Evolutionary conservation across 2,797 vertebrate species (phyloP).

Genomic region (Phyllotis vaccarum): DNA sequence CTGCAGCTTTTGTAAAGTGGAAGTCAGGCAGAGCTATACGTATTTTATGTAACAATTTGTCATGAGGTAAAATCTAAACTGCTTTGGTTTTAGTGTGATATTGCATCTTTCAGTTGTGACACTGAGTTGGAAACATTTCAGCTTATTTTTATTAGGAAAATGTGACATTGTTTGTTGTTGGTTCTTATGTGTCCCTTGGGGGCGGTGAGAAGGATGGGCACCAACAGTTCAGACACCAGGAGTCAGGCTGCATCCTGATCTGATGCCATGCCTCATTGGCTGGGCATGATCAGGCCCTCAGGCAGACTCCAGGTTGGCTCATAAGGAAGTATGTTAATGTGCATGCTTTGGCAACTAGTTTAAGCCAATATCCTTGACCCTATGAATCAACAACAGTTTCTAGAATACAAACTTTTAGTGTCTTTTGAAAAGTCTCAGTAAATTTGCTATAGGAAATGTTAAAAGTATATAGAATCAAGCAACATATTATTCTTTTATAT

Average conservation of each 20-base stretch:
- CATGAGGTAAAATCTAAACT: slow-evolving; percentile 7
- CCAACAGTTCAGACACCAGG: too few species aligned
- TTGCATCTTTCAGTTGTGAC: neutral
- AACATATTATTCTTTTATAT: slow-evolving; percentile 54
- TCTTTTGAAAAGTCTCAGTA: slow-evolving; percentile 54
- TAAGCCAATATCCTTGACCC: too few species aligned
- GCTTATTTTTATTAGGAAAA: slow-evolving; percentile 41
- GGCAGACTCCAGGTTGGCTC: too few species aligned
- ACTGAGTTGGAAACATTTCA: slow-evolving; percentile 60
- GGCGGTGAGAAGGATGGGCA: too few species aligned
- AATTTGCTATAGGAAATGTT: slow-evolving; percentile 71
- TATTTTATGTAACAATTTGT: slow-evolving; percentile 60
- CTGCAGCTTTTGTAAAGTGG: slow-evolving; percentile 39
- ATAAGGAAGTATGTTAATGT: too few species aligned
- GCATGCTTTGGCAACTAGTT: too few species aligned
- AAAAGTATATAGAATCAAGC: slow-evolving; percentile 54
- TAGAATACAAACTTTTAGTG: neutral
- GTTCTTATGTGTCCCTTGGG: too few species aligned
- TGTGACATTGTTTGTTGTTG: slow-evolving; percentile 23
- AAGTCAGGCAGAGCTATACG: neutral
- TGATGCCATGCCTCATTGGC: too few species aligned
- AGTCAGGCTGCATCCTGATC: too few species aligned
- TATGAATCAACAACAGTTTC: too few species aligned
- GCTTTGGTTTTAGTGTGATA: neutral
- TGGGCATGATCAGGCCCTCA: too few species aligned